Evolutionary conservation across 2,888 invertebrate species (phyloP), one percentile per base, ranked within the genome.

Genomic region (Thyatira batis): DNA sequence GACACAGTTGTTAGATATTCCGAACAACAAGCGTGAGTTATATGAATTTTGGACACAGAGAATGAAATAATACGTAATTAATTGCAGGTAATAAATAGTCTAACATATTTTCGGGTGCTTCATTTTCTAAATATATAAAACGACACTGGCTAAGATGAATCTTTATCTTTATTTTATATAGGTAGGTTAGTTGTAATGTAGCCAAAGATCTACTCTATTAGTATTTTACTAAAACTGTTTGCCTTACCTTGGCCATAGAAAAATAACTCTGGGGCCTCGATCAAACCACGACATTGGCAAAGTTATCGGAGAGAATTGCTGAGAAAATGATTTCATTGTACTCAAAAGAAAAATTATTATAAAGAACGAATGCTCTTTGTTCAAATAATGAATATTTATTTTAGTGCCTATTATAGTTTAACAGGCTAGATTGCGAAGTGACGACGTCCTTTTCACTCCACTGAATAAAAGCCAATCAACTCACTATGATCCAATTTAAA

Each of bases 1-100:
- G 67, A 76, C 73, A 73, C 61, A 74, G 65, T 77, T 73, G 71
- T 65, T 65, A 61, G 63, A 55, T 58, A 55, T 58, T 62, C 51
- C 20, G 28, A 52, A 63, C 60, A 63, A 58, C 61, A 61, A 51
- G 61, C 59, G 54, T 65, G 67, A 66, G 61, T 62, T 64, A 60
- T 65, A 69, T 63, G 63, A 39, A 61, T 54, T 60, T 46, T 45
- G 48, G 28, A 55, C 50, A 49, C 20, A 49, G 44, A 51, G 25
- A 45, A 27, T 33, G 33, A 51, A 50, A 55, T 55, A 49, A 51
- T 51, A 53, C 53, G 50, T 45, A 20, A 33, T 27, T 33, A 53
- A 28, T 17, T 8, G 30, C 52, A 27, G 39, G 13, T 17, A 17
- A 39, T 39, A 39, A 39, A 30, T 39, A 39, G 33, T 33, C 13